phyloP scores from a whole-genome alignment of 1,140 invertebrate species.

The Teleogryllus occipitalis region DNA sequence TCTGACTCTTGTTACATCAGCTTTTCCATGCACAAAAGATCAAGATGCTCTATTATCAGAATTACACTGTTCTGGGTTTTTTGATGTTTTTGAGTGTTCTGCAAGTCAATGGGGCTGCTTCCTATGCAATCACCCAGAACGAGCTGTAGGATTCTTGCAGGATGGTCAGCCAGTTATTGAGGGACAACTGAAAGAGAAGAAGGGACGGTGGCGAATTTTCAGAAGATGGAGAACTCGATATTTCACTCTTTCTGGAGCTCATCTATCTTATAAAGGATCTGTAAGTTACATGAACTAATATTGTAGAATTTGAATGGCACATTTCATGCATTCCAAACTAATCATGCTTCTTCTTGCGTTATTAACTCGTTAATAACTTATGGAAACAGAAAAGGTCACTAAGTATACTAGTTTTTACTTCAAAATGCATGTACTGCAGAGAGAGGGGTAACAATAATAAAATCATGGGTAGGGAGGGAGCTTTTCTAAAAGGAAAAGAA shows the following conservation, averaged over 20 bases:
- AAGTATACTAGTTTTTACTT: too few species aligned
- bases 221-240: constrained; percentile 85
- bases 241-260: constrained; percentile 85
- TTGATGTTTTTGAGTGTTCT: constrained; percentile 81
- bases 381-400: too few species aligned
- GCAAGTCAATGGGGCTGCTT: constrained; percentile 72
- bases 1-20: constrained; percentile 81
- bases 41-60: constrained; percentile 78
- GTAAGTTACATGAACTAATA: constrained; percentile 49
- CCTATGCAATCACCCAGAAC: constrained; percentile 84
- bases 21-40: constrained; percentile 83
- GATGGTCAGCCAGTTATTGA: constrained; percentile 70
- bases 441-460: too few species aligned
- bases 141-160: constrained; percentile 69
- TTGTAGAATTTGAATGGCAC: neutral
- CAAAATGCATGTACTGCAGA: too few species aligned
- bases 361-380: too few species aligned
- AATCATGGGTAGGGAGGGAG: too few species aligned
- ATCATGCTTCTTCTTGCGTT: neutral
- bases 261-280: constrained; percentile 78
- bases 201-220: constrained; percentile 85
- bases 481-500: too few species aligned
- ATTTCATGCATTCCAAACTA: neutral
- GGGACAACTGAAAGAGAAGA: constrained; percentile 91
- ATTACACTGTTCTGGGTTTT: constrained; percentile 75